These are phyloP conservation scores for Orthonychiurus folsomi DNA, from an alignment of 2,888 invertebrate species.

Conservation along the genomic window DNA sequence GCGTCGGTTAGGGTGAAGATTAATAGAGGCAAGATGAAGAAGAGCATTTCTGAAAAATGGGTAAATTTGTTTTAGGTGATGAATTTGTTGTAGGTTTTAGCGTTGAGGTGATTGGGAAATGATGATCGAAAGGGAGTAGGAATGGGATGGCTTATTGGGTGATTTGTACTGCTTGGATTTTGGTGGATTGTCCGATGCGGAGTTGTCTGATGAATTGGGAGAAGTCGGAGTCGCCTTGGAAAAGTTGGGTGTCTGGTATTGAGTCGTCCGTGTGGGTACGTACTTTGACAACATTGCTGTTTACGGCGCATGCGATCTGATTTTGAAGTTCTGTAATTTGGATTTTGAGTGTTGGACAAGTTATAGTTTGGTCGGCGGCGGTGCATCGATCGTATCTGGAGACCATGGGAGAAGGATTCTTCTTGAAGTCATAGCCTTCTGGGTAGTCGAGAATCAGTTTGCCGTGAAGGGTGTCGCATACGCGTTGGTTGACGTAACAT, in stretches of 20 bases:
- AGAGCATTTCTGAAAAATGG: not conserved
- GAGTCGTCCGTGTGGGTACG: no score
- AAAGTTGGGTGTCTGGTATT: no score
- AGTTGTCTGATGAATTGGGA: not conserved
- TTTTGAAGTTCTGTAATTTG: not conserved
- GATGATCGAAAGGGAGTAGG: no score
- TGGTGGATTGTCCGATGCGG: not conserved
- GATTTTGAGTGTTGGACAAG: not conserved
- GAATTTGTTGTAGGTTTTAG: not conserved
- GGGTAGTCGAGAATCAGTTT: not conserved
- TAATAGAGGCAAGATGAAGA: not conserved
- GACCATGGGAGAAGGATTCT: no score
- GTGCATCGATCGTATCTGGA: not conserved
- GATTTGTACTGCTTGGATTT: not conserved
- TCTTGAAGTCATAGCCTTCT: not conserved
- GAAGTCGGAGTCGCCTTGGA: not conserved
- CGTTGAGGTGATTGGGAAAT: no score
- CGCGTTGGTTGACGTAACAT: not conserved
- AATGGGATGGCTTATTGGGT: no score
- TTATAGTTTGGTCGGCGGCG: not conserved
- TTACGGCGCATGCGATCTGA: no score
- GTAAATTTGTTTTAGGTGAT: not conserved
- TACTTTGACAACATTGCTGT: not conserved
- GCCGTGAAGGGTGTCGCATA: not conserved
- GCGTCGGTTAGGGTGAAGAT: no score